Evolutionary conservation across 2,888 invertebrate genomes (phyloP).

Genomic region (Sarcophaga subvicina): DNA sequence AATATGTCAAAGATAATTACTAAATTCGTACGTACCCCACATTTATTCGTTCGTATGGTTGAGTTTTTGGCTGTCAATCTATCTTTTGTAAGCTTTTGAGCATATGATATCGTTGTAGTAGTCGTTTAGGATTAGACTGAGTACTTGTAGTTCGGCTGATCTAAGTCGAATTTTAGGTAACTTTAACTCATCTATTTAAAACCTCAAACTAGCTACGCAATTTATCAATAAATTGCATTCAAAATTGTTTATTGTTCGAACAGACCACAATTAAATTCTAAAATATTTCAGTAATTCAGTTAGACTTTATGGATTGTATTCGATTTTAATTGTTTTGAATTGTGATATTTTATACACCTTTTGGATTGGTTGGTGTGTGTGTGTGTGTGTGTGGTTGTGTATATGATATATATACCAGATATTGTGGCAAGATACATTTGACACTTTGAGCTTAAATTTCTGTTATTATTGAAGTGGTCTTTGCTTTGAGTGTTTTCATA

Average conservation of each 20-base stretch:
- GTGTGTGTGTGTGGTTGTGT: neutral
- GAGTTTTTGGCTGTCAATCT: neutral
- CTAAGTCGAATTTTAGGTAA: constrained; percentile 19
- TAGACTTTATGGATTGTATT: neutral
- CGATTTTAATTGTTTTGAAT: constrained; percentile 9
- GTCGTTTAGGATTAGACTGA: neutral
- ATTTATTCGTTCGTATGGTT: neutral
- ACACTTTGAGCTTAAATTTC: constrained; percentile 49
- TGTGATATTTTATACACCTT: neutral
- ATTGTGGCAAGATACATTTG: constrained; percentile 40
- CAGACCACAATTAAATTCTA: constrained; percentile 15
- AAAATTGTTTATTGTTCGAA: constrained; percentile 6
- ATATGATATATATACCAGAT: constrained; percentile 41
- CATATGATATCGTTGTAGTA: neutral
- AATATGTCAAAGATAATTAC: constrained; percentile 47
- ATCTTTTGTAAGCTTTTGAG: neutral
- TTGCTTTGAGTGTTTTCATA: too few species aligned
- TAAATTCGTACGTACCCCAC: constrained; percentile 4
- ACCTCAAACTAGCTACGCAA: constrained; percentile 37
- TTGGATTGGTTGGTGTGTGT: neutral
- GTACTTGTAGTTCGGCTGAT: constrained; percentile 19
- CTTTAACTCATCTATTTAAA: constrained; percentile 21
- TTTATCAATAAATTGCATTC: constrained; percentile 12
- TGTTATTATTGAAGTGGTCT: neutral
- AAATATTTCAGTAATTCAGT: constrained; percentile 19